Base-by-base conservation (phyloP, 2,888 invertebrate genomes). In the Harmothoe impar region DNA sequence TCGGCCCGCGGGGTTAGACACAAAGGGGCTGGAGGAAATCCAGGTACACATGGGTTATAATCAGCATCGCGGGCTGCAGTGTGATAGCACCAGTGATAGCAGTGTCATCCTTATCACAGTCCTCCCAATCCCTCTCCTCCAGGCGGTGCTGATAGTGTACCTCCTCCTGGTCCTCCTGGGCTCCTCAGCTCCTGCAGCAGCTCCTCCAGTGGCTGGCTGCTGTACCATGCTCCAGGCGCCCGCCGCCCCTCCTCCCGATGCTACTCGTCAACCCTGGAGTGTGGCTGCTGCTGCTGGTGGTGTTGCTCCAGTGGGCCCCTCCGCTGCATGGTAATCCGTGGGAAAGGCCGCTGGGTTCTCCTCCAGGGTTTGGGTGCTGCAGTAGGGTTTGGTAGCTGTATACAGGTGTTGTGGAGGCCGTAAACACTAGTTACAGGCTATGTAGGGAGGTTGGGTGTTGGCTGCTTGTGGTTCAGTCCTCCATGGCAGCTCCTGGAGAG, bases 181-280 rank as follows among this genome's bases (percentile, higher is more conserved):
- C 20, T n/a, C 23, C 43, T 10, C 54, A 20, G 10, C 62, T 62
- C 62, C 62, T 62, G 23, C 62, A 12, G 62, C 43, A 43, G 43
- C 43, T 43, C 43, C 72, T 72, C 72, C 72, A 29, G 29, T 72
- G n/a, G n/a, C 72, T 29, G 29, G 15, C 72, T 29, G 29, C 17
- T 25, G 29, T 29, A n/a, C 29, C 72, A 72, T 72, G 31, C 72
- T 72, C 72, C 62, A 62, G 72, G 72, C 72, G n/a, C 72, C 15
- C 17, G n/a, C 68, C 68, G 68, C 68, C 68, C 68, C 0, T 25
- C 72, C 72, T 72, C 72, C 72, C 25, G 15, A 62, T 62, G 23
- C 62, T 62, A n/a, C 20, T 62, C 62, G 23, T 62, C 25, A 62
- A 62, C 25, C 62, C 62, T 20, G 20, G 23, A 62, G 62, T 20